Conservation (phyloP, 2,888 invertebrate species). For the Synergus japonicus region DNA sequence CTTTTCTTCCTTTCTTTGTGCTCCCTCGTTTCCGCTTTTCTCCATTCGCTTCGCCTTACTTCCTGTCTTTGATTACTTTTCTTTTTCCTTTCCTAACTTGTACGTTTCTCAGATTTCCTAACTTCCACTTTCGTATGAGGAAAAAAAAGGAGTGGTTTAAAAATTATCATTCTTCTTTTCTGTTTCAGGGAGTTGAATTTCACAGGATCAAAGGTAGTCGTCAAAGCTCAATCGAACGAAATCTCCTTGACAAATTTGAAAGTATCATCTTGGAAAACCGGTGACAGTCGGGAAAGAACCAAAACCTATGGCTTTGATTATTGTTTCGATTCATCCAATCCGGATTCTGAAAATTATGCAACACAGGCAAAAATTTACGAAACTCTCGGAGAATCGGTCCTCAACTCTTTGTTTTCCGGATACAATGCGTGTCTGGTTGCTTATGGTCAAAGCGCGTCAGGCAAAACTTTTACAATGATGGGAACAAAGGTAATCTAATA, state of each 20-base stretch:
- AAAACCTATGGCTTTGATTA: constrained; percentile 83
- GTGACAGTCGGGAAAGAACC: constrained; percentile 83
- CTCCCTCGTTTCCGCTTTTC: background rate
- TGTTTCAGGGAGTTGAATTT: constrained; percentile 63
- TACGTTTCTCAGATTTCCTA: background rate
- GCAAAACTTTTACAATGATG: constrained; percentile 89
- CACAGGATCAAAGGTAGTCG: constrained; percentile 68
- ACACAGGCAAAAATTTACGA: constrained; percentile 83
- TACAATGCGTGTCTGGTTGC: constrained; percentile 85
- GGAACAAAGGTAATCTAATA: constrained; percentile 77
- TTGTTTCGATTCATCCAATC: constrained; percentile 81
- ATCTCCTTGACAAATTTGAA: constrained; percentile 73
- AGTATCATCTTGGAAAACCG: constrained; percentile 83
- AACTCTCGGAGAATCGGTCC: constrained; percentile 82
- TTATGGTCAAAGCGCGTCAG: constrained; percentile 88
- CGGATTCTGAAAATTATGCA: constrained; percentile 78
- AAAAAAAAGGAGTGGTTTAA: background rate
- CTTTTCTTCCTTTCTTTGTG: no score
- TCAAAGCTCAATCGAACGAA: constrained; percentile 62
- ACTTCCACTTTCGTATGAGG: background rate
- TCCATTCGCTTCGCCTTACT: background rate
- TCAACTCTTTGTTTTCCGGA: constrained; percentile 82
- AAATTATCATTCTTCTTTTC: background rate
- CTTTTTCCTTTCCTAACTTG: background rate
- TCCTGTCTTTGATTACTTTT: background rate